These are phyloP conservation scores for Conistra vaccinii DNA, from an alignment of 2,888 invertebrate species.

Conservation along the genomic window DNA sequence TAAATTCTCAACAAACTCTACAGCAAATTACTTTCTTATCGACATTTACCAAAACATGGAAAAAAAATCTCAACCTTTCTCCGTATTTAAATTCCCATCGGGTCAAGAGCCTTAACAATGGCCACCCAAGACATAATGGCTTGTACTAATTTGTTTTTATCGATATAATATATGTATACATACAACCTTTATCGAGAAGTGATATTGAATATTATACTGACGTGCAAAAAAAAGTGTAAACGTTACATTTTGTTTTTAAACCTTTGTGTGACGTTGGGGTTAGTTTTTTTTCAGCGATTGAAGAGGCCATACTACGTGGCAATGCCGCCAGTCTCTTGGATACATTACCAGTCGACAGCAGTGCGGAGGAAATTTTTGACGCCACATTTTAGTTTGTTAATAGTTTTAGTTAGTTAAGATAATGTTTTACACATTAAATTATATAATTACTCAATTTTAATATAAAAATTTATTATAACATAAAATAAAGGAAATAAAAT, in stretches of 20 bases:
- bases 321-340: too few relatives aligned
- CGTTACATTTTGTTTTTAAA: too few relatives aligned
- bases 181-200: constrained; percentile 11
- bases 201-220: neutral
- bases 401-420: too few relatives aligned
- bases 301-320: too few relatives aligned
- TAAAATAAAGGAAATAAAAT: too few relatives aligned
- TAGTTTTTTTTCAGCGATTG: neutral
- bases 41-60: constrained; percentile 10
- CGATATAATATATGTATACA: constrained; percentile 9
- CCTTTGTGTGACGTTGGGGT: too few relatives aligned
- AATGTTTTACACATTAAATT: too few relatives aligned
- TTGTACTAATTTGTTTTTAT: constrained; percentile 49
- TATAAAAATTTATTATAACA: too few relatives aligned
- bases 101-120: constrained; percentile 42
- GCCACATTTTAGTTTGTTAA: too few relatives aligned
- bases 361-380: too few relatives aligned
- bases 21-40: constrained; percentile 28
- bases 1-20: constrained; percentile 15
- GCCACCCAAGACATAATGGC: constrained; percentile 38
- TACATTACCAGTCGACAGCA: too few relatives aligned
- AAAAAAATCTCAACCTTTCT: constrained; percentile 7
- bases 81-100: constrained; percentile 7
- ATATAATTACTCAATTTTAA: too few relatives aligned
- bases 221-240: constrained; percentile 6